Evolutionary conservation across 1,140 invertebrate species (phyloP).

Genomic region (Teleopsis dalmanni): DNA sequence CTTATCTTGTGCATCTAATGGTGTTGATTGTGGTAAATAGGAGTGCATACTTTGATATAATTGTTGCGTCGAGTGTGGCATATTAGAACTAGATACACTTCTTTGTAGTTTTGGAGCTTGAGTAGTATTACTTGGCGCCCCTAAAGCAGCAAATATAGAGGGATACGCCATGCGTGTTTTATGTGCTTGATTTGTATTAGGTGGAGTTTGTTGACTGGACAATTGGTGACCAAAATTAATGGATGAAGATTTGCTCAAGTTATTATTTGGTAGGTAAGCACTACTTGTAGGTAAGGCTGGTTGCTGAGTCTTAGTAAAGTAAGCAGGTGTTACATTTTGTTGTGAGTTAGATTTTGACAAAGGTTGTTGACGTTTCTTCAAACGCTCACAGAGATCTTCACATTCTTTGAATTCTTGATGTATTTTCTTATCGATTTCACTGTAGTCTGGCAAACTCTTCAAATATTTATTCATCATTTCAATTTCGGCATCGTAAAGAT

Average conservation of each 20-base stretch:
- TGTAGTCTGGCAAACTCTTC: constrained; percentile 42
- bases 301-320: not conserved
- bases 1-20: not conserved
- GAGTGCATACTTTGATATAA: not conserved
- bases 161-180: constrained; percentile 20
- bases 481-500: constrained; percentile 42
- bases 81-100: constrained; percentile 38
- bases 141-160: constrained; percentile 27
- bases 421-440: constrained; percentile 38
- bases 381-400: constrained; percentile 38
- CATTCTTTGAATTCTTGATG: constrained; percentile 42
- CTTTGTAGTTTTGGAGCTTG: constrained; percentile 30
- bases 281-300: not conserved
- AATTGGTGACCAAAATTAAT: constrained; percentile 1
- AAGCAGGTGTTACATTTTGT: constrained; percentile 16
- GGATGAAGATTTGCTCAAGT: constrained; percentile 29
- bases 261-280: not conserved
- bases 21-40: not conserved
- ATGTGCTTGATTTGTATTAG: not conserved
- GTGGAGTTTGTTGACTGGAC: not conserved
- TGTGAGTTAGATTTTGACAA: constrained; percentile 38
- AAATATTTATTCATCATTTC: constrained; percentile 45
- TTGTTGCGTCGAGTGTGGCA: constrained; percentile 18
- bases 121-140: not conserved
- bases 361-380: constrained; percentile 26